Evolutionary conservation across 2,888 invertebrate genomes (phyloP).

Genomic region (Dascillus cervinus): DNA sequence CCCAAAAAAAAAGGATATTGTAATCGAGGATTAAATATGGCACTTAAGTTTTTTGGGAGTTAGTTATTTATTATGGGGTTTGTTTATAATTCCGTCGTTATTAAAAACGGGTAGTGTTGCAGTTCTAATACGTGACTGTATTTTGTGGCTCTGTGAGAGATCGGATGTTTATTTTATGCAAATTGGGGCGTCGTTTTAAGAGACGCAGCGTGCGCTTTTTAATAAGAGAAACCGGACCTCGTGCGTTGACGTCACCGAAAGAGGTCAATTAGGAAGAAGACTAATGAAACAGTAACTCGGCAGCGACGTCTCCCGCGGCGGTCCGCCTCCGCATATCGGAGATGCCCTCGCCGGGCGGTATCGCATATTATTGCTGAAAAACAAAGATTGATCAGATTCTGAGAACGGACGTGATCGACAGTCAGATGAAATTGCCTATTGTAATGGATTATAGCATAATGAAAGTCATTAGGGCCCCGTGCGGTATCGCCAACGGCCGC

Average conservation of each 20-base stretch:
- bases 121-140: no score
- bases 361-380: slow-evolving; percentile 19
- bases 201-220: slow-evolving; percentile 19
- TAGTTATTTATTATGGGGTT: no score
- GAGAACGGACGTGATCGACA: slow-evolving; percentile 38
- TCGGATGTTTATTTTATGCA: no score
- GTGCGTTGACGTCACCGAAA: slow-evolving; percentile 21
- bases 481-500: slow-evolving; percentile 32
- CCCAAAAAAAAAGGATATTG: no score
- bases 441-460: slow-evolving; percentile 32
- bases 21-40: no score
- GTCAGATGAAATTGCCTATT: slow-evolving; percentile 36
- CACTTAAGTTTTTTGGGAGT: no score
- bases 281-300: slow-evolving; percentile 27
- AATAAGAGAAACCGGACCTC: slow-evolving; percentile 20
- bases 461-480: slow-evolving; percentile 32
- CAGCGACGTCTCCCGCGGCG: slow-evolving; percentile 25
- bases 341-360: slow-evolving; percentile 26
- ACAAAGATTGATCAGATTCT: slow-evolving; percentile 31
- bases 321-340: slow-evolving; percentile 29
- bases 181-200: no score
- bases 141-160: no score
- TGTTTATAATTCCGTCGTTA: no score
- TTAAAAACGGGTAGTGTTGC: no score
- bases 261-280: slow-evolving; percentile 26